Evolutionary conservation across 1,140 invertebrate species (phyloP), one percentile per base, ranked within the genome.

Genomic region (Nasonia vitripennis): DNA sequence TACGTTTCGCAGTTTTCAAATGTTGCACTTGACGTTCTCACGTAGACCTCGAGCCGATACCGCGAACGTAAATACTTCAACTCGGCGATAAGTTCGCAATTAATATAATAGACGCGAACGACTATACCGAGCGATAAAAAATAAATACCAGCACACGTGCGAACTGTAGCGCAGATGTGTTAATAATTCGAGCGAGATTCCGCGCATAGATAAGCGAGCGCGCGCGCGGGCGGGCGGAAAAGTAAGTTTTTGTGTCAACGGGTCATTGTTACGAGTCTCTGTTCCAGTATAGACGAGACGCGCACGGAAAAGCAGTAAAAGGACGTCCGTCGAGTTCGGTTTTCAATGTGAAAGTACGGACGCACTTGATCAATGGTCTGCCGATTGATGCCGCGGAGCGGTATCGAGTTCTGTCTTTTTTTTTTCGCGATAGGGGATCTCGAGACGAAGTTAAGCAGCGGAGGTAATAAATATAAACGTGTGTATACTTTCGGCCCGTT

Each of bases 161-260:
- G 12, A 51, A 62, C 14, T 20, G 6, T n/a, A 62, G 1, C 3
- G 55, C 17, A 62, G 41, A 45, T 14, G 55, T n/a, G 55, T 31
- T 27, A 79, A 68, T 20, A 68, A 34, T 74, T 41, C 7, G 73
- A 37, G 37, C 73, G 14, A 37, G 73, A 71, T 71, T 71, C 12
- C 14, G 10, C 34, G 73, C 17, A 20, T 74, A 41, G 75, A 78
- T 48, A 78, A 48, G 45, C 10, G 2, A 48, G 31, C 17, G 31
- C 17, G 2, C 55, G 17, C 14, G 4, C 41, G 41, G 41, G 23
- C 5, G 62, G 62, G 3, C 2, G 75, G 2, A 79, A 79, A 79
- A 79, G 78, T 70, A 81, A 81, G 67, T 81, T 81, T 81, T 41
- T 1, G 37, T 81, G 79, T 81, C 67, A 81, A 71, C 37, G 79